Evolutionary conservation across 2,113 vertebrate genomes (phyloP), one percentile per base, ranked within the genome.

Genomic region (Grus americana): DNA sequence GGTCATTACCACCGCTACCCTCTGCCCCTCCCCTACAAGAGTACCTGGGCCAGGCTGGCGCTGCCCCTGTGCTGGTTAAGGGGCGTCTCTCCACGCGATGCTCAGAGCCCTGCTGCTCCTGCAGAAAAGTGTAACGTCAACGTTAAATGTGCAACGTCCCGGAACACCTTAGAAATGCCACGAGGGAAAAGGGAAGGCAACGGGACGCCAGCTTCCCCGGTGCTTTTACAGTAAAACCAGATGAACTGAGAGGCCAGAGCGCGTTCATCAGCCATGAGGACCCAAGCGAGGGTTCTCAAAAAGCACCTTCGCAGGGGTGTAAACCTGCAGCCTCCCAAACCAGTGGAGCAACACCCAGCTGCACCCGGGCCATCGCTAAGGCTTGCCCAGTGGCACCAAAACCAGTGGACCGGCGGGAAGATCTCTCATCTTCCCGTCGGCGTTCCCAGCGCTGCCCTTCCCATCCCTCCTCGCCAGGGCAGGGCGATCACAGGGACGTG

Each of bases 401-500:
- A 40, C 30, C 46, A 30, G 23, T 13, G 38, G 55, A 30, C 15
- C 36, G 34, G 52, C 3, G 11, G 66, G 55, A 67, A 44, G 68
- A 68, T 27, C 15, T 38, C 54, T 47, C 14, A 1, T 23, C 42
- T 65, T 34, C 73, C 42, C 27, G 3, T 21, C 2, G 29, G 29
- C 3, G 0, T 46, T 55, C 15, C 57, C 58, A 18, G 58, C 1
- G 2, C 27, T 32, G 62, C 67, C 36, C 52, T 72, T 57, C 74
- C 57, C 46, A 38, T 4, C 30, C 24, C 68, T 27, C 62, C 84
- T n/a, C 3, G 0, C 32, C 54, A 14, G 29, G 36, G 26, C 72
- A 71, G 29, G 36, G 42, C 14, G 3, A 50, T 3, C 34, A 12
- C 18, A n/a, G 8, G 19, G n/a, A 21, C 9, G 5, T 0, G 1